These are phyloP conservation scores for Marmota flaviventris DNA, from an alignment of 2,113 vertebrate species.

Conservation along the genomic window DNA sequence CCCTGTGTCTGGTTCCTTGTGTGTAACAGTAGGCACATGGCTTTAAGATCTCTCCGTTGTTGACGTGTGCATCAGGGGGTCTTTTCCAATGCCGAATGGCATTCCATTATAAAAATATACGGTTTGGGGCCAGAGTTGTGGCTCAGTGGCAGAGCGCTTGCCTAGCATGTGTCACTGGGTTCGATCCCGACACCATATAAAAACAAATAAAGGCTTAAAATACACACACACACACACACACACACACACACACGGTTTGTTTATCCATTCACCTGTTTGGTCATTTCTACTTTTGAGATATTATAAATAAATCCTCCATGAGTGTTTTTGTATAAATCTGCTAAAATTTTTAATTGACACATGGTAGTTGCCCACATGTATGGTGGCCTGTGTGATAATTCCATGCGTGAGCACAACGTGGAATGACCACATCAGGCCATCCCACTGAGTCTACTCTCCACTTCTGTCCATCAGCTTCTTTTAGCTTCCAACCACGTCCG, in stretches of 20 bases:
- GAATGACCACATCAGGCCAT: neutral
- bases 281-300: neutral
- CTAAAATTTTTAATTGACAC: neutral
- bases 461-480: neutral
- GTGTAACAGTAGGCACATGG: neutral
- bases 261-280: neutral
- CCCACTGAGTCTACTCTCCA: neutral
- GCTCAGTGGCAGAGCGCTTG: no score
- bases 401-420: no score
- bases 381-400: no score
- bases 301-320: neutral
- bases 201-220: no score
- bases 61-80: neutral
- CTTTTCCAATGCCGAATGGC: neutral
- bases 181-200: no score
- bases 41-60: neutral
- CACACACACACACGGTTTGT: no score
- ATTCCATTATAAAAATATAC: neutral
- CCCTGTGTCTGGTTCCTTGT: neutral
- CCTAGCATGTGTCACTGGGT: no score
- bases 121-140: no score
- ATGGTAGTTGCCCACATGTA: neutral
- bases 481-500: neutral
- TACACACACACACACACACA: no score
- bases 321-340: neutral